Percentiles rank a stretch among this genome's conserved stretches.
These are phyloP conservation scores for Diphyllodes magnificus DNA, from an alignment of 2,113 vertebrate genomes.

Conservation along the genomic window DNA sequence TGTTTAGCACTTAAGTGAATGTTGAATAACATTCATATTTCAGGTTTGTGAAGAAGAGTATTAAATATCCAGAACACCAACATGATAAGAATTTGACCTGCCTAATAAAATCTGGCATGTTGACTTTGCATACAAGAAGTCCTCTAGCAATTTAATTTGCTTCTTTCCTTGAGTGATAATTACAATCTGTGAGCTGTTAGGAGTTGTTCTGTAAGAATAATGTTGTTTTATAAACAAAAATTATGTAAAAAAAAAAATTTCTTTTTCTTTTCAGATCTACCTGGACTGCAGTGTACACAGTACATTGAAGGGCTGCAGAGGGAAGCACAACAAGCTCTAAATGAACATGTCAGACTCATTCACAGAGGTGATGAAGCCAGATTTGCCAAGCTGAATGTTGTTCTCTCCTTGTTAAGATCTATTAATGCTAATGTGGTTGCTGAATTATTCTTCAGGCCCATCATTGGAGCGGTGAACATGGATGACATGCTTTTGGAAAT, in stretches of 20 bases:
- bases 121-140: not conserved
- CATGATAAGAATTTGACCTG: not conserved
- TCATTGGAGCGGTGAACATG: slow-evolving; percentile 92
- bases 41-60: not conserved
- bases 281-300: slow-evolving; percentile 85
- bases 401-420: slow-evolving; percentile 88
- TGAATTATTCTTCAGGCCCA: slow-evolving; percentile 93
- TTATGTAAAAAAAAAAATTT: not conserved
- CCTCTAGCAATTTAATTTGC: not conserved
- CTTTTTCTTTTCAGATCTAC: slow-evolving; percentile 77
- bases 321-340: slow-evolving; percentile 91
- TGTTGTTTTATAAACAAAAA: not conserved
- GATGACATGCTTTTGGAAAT: slow-evolving; percentile 97
- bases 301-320: slow-evolving; percentile 92
- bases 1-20: not conserved
- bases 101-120: not conserved
- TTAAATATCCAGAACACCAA: not conserved
- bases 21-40: not conserved
- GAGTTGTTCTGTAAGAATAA: not conserved
- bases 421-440: slow-evolving; percentile 85
- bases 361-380: slow-evolving; percentile 82
- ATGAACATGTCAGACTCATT: slow-evolving; percentile 86
- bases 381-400: slow-evolving; percentile 87
- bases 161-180: not conserved
- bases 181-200: not conserved